Evolutionary conservation across 2,888 invertebrate species (phyloP).

Genomic region (Orchesellides sinensis): DNA sequence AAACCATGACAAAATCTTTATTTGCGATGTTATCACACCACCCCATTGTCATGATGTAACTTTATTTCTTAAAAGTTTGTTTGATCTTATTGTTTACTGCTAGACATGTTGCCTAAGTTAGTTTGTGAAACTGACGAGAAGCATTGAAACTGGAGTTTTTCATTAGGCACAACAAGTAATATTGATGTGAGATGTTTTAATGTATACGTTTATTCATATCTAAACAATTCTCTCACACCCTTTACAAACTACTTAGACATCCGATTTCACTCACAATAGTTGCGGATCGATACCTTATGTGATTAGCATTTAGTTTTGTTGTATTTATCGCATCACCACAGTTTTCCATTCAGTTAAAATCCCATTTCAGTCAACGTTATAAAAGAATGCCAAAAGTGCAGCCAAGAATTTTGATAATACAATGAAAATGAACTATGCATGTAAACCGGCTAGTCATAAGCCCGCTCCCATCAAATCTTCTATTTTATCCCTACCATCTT

Average conservation of each 20-base stretch:
- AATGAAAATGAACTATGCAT: slow-evolving; percentile 42
- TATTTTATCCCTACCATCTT: slow-evolving; percentile 41
- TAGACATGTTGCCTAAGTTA: too few relatives aligned
- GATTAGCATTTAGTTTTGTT: slow-evolving; percentile 38
- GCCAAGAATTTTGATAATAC: slow-evolving; percentile 34
- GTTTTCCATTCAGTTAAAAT: not conserved
- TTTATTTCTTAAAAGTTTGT: too few relatives aligned
- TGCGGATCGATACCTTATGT: slow-evolving; percentile 31
- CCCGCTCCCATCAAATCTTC: slow-evolving; percentile 36
- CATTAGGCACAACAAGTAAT: too few relatives aligned
- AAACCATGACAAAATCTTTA: too few relatives aligned
- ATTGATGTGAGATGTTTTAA: not conserved
- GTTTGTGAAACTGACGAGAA: too few relatives aligned
- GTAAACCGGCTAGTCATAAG: slow-evolving; percentile 40
- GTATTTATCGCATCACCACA: not conserved
- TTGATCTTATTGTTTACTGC: too few relatives aligned
- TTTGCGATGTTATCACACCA: too few relatives aligned
- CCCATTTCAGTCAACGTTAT: too few relatives aligned
- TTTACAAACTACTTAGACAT: not conserved
- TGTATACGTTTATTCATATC: not conserved
- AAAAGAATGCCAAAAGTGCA: not conserved
- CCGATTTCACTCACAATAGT: slow-evolving; percentile 24
- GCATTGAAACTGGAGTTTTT: too few relatives aligned
- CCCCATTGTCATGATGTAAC: too few relatives aligned
- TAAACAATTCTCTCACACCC: slow-evolving; percentile 1